These are phyloP conservation scores for Amaurobius ferox DNA, from an alignment of 2,888 invertebrate species.

Conservation along the genomic window DNA sequence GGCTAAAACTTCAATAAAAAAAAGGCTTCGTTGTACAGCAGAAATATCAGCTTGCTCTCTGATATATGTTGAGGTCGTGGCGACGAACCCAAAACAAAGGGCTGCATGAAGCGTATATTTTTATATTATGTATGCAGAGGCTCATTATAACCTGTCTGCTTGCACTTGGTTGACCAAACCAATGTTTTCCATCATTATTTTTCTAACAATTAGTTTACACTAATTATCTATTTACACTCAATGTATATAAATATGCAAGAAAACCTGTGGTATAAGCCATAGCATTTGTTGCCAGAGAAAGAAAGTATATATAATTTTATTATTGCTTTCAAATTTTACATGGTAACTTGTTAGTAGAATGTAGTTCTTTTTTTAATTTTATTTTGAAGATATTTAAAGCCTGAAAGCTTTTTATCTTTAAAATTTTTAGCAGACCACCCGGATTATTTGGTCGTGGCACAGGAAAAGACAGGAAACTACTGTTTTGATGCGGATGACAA, in stretches of 20 bases:
- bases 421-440: constrained; percentile 57
- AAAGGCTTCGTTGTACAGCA: constrained; percentile 30
- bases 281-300: constrained; percentile 69
- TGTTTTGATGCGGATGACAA: constrained; percentile 31
- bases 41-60: constrained; percentile 53
- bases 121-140: constrained; percentile 73
- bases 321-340: constrained; percentile 58
- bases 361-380: constrained; percentile 62
- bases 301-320: constrained; percentile 61
- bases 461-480: constrained; percentile 14
- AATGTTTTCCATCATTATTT: constrained; percentile 73
- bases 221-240: constrained; percentile 73
- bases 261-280: constrained; percentile 60
- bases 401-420: constrained; percentile 52
- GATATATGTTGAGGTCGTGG: constrained; percentile 47
- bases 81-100: constrained; percentile 44
- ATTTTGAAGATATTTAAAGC: constrained; percentile 54
- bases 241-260: constrained; percentile 73
- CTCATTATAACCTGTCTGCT: constrained; percentile 68
- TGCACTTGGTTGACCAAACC: constrained; percentile 73
- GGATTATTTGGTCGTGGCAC: constrained; percentile 42
- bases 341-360: constrained; percentile 51
- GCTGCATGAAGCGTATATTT: constrained; percentile 73
- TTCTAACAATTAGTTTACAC: constrained; percentile 73
- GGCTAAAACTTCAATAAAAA: constrained; percentile 28